Conservation (phyloP, 2,113 vertebrate species). For the Marmota monax region DNA sequence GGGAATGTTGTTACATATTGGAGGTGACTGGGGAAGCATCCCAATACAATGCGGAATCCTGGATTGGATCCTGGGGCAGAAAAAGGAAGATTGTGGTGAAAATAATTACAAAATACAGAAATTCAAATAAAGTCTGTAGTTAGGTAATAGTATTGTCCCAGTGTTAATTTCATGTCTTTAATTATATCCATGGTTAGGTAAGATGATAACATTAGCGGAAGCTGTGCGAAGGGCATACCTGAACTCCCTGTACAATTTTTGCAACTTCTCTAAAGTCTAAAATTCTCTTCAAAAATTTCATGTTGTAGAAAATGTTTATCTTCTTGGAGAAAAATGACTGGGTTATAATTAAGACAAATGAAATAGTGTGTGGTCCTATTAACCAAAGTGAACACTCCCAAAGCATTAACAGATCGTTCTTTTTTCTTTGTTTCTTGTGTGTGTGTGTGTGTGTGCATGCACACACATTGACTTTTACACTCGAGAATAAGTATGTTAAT, state of each 20-base stretch:
- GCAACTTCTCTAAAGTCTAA: conserved; percentile 37
- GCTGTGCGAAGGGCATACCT: background rate
- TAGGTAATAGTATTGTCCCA: background rate
- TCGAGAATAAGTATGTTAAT: background rate
- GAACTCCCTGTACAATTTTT: background rate
- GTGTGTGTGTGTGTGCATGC: too few relatives aligned
- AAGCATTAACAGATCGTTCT: background rate
- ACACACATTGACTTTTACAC: background rate
- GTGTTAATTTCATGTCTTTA: background rate
- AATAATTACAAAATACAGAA: background rate
- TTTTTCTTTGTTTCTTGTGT: background rate
- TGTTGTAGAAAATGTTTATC: background rate
- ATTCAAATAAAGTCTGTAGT: background rate
- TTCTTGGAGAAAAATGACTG: conserved; percentile 25
- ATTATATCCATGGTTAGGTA: background rate
- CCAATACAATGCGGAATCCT: background rate
- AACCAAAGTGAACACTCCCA: background rate
- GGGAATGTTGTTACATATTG: background rate
- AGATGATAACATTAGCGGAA: background rate
- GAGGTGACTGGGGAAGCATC: background rate
- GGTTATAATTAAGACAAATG: background rate
- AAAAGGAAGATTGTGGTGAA: background rate
- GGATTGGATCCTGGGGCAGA: background rate
- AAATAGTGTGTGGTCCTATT: background rate
- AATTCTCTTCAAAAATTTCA: background rate